Conservation (phyloP, 2,888 invertebrate genomes). For the Heliconius charithonia region DNA sequence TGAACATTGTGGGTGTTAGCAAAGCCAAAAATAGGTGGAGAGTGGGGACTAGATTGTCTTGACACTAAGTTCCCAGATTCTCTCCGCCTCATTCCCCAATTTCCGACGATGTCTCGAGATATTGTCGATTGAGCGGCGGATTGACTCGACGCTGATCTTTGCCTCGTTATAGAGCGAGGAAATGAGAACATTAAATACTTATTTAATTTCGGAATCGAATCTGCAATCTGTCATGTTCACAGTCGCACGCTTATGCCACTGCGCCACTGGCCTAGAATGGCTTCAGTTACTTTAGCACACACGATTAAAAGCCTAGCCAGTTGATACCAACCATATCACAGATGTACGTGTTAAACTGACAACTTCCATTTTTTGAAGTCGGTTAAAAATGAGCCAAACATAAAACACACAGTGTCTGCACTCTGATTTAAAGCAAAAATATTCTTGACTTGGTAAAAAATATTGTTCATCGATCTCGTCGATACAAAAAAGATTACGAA, state of each 20-base stretch:
- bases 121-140: too few relatives aligned
- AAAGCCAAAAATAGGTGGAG: not conserved
- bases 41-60: not conserved
- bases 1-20: too few relatives aligned
- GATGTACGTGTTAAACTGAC: not conserved
- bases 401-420: not conserved
- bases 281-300: not conserved
- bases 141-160: too few relatives aligned
- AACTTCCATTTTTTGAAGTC: not conserved
- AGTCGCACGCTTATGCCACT: not conserved
- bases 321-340: not conserved
- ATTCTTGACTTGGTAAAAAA: not conserved
- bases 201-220: not conserved
- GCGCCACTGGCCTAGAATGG: not conserved
- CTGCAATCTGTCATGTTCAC: not conserved
- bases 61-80: not conserved
- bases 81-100: not conserved
- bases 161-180: too few relatives aligned
- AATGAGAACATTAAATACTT: not conserved
- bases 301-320: too few relatives aligned
- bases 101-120: not conserved
- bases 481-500: slow-evolving; percentile 15
- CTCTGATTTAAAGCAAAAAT: slow-evolving; percentile 10
- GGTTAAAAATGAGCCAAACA: too few relatives aligned
- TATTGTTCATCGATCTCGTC: slow-evolving; percentile 13